Evolutionary conservation across 1,140 invertebrate genomes (phyloP).

Genomic region (Dolichoris vasculosae): DNA sequence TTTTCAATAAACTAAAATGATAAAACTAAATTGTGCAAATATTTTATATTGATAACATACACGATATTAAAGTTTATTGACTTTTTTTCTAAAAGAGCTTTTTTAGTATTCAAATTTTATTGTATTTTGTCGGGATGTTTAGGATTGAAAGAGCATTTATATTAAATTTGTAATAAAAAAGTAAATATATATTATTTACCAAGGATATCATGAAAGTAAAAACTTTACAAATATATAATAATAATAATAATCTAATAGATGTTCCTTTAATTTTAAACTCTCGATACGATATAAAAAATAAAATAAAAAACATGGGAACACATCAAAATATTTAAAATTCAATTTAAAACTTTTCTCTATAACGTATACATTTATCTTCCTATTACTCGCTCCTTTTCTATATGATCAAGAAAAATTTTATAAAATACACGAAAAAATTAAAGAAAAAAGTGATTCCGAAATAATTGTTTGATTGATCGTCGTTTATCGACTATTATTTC

Average conservation of each 20-base stretch:
- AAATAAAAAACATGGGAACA: conserved; percentile 45
- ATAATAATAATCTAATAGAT: not conserved
- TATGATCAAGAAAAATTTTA: conserved; percentile 37
- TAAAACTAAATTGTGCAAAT: too few species aligned
- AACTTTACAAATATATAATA: conserved; percentile 42
- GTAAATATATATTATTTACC: conserved; percentile 37
- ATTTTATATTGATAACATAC: too few species aligned
- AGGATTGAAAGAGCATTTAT: conserved; percentile 39
- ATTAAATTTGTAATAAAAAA: not conserved
- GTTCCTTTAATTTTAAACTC: conserved; percentile 45
- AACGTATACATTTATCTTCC: conserved; percentile 33
- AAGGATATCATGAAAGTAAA: conserved; percentile 8
- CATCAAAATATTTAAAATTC: conserved; percentile 49
- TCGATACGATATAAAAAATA: conserved; percentile 14
- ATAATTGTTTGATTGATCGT: not conserved
- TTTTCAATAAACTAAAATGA: too few species aligned
- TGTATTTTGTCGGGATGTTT: conserved; percentile 23
- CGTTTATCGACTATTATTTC: not conserved
- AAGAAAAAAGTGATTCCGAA: conserved; percentile 44
- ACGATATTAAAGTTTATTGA: not conserved
- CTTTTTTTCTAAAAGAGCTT: not conserved
- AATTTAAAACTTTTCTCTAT: conserved; percentile 20
- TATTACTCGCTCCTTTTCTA: conserved; percentile 39
- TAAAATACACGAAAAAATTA: conserved; percentile 14
- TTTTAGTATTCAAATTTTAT: conserved; percentile 13